Evolutionary conservation across 53 echinoderm and acorn worm genomes (phyloP).

Genomic region (Echinometra lucunter): DNA sequence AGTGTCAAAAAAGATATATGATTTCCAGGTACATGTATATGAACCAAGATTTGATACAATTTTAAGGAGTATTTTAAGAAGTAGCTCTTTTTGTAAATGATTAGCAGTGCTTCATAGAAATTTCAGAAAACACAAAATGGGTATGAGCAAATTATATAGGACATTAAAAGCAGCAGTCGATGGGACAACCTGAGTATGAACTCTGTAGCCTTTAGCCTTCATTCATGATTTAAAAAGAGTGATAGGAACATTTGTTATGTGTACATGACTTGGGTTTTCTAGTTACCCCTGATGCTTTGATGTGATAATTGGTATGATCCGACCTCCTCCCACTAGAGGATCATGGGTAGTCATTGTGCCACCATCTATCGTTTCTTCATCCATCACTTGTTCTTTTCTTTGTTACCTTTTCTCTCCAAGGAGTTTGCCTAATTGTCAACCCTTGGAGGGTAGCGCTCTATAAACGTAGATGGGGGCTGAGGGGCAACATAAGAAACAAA

Average conservation of each 20-base stretch:
- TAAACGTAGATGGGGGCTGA: not conserved
- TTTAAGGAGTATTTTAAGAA: not conserved
- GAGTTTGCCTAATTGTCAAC: slow-evolving; percentile 36
- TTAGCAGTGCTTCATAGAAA: not conserved
- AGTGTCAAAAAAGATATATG: not conserved
- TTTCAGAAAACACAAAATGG: not conserved
- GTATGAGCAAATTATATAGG: not conserved
- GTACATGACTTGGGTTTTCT: slow-evolving; percentile 42
- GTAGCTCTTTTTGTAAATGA: too few species aligned
- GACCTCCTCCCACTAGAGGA: slow-evolving; percentile 16
- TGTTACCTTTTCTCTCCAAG: slow-evolving; percentile 12
- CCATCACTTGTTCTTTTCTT: slow-evolving; percentile 45
- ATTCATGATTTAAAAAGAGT: not conserved
- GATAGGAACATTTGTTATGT: slow-evolving; percentile 24
- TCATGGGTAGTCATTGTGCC: slow-evolving; percentile 34
- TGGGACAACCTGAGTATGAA: not conserved
- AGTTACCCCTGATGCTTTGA: slow-evolving; percentile 26
- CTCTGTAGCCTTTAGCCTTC: not conserved
- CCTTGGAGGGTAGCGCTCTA: not conserved
- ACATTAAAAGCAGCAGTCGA: not conserved
- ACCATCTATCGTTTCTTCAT: slow-evolving; percentile 13
- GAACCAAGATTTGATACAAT: not conserved
- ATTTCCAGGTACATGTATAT: not conserved
- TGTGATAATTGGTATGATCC: slow-evolving; percentile 58
- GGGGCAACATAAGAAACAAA: not conserved